phyloP scores from a whole-genome alignment of 2,888 invertebrate species.

The Lottia scabra region DNA sequence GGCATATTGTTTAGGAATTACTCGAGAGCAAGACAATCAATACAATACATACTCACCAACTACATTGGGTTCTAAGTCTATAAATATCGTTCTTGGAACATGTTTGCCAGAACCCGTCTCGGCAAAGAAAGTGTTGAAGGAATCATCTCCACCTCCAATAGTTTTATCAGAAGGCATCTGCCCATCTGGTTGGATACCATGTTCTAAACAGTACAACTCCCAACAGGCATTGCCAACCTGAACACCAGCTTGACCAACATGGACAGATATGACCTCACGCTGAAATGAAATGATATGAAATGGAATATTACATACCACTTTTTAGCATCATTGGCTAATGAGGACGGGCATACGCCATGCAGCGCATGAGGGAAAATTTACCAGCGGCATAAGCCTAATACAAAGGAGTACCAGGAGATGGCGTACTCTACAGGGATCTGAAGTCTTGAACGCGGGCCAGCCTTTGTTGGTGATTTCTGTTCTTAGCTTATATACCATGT shows the following conservation, averaged over 20 bases:
- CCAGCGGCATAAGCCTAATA: too few species aligned
- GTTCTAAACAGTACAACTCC: conserved; percentile 73
- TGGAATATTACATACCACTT: too few species aligned
- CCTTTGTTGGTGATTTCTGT: too few species aligned
- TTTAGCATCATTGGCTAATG: too few species aligned
- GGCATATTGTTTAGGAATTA: too few species aligned
- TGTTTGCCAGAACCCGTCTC: conserved; percentile 96
- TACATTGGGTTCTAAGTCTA: conserved; percentile 95
- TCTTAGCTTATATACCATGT: too few species aligned
- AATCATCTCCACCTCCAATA: conserved; percentile 77
- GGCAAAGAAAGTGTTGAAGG: conserved; percentile 81
- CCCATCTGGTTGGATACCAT: conserved; percentile 71
- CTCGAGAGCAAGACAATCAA: too few species aligned
- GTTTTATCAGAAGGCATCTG: conserved; percentile 84
- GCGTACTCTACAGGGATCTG: too few species aligned
- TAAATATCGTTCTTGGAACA: conserved; percentile 91
- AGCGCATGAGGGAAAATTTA: too few species aligned
- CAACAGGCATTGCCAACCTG: conserved; percentile 73
- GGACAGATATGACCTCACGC: conserved; percentile 71
- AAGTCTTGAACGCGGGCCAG: too few species aligned
- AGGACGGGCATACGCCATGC: too few species aligned
- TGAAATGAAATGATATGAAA: conserved; percentile 37
- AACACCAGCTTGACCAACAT: conserved; percentile 71
- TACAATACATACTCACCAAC: conserved; percentile 75
- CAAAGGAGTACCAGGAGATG: too few species aligned